Percentiles rank a stretch among this genome's conserved stretches.
phyloP scores from a whole-genome alignment of 2,797 vertebrate species.

The Sebastes steindachneri region DNA sequence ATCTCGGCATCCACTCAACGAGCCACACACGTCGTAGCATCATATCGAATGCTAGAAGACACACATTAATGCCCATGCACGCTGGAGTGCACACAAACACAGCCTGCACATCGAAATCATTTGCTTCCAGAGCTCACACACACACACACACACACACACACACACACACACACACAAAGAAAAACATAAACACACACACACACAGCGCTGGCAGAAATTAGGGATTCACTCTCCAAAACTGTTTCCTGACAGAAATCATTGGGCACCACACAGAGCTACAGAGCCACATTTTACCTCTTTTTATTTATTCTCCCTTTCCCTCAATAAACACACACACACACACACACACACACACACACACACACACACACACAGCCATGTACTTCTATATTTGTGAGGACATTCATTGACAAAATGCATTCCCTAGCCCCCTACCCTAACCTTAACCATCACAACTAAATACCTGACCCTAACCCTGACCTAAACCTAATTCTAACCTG shows the following conservation, averaged over 20 bases:
- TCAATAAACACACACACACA: constrained; percentile 14
- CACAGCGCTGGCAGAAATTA: constrained; percentile 53
- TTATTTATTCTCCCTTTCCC: constrained; percentile 43
- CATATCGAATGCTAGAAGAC: constrained; percentile 34
- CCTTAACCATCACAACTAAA: too few relatives aligned
- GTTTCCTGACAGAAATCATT: constrained; percentile 64
- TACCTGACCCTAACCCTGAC: too few relatives aligned
- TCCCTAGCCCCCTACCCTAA: too few relatives aligned
- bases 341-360: constrained; percentile 3
- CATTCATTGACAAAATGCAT: too few relatives aligned
- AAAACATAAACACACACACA: constrained; percentile 12
- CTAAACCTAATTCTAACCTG: too few relatives aligned
- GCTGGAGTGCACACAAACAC: constrained; percentile 19
- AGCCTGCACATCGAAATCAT: constrained; percentile 35
- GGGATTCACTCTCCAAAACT: constrained; percentile 55
- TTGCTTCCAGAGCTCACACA: constrained; percentile 25
- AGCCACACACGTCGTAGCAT: constrained; percentile 24
- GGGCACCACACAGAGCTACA: constrained; percentile 57
- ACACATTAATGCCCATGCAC: constrained; percentile 46
- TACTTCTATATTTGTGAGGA: too few relatives aligned
- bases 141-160: not conserved
- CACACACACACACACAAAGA: not conserved
- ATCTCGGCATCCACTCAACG: constrained; percentile 45
- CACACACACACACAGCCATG: not conserved
- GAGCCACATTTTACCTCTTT: constrained; percentile 52